phyloP scores from a whole-genome alignment of 2,888 invertebrate genomes.

The Lepetodrilus schrolli region DNA sequence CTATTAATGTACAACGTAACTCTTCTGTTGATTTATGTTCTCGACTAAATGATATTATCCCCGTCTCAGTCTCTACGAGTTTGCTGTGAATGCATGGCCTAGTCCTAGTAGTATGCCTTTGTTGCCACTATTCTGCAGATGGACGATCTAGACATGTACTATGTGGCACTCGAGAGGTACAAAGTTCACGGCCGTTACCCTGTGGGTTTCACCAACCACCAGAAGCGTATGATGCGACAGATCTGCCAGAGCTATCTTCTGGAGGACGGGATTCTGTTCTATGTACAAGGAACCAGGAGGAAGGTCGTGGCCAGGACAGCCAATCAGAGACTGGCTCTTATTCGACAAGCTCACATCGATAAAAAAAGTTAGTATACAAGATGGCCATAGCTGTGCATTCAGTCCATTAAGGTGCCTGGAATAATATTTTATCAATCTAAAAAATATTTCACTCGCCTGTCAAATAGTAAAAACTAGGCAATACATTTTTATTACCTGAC shows the following conservation, averaged over 20 bases:
- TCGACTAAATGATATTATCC: no score
- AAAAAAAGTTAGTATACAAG: no score
- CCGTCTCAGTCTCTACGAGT: no score
- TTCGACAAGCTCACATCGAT: conserved; percentile 48
- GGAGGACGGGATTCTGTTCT: conserved; percentile 46
- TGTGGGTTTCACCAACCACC: conserved; percentile 41
- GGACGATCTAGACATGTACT: conserved; percentile 38
- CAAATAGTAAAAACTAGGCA: no score
- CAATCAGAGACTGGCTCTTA: conserved; percentile 48
- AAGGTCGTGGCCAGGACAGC: conserved; percentile 46
- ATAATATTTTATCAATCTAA: no score
- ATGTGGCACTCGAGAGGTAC: conserved; percentile 45
- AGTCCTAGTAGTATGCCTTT: background rate
- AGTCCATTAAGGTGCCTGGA: no score
- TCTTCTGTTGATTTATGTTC: no score
- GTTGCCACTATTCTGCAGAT: background rate
- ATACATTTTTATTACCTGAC: no score
- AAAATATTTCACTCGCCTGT: no score
- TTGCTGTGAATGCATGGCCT: background rate
- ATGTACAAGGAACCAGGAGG: conserved; percentile 38
- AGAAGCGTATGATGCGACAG: conserved; percentile 51
- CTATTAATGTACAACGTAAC: no score
- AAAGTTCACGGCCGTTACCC: conserved; percentile 46
- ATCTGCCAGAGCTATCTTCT: conserved; percentile 46
- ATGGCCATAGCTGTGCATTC: no score